phyloP scores from a whole-genome alignment of 1,140 invertebrate genomes.

The Bombus consobrinus region DNA sequence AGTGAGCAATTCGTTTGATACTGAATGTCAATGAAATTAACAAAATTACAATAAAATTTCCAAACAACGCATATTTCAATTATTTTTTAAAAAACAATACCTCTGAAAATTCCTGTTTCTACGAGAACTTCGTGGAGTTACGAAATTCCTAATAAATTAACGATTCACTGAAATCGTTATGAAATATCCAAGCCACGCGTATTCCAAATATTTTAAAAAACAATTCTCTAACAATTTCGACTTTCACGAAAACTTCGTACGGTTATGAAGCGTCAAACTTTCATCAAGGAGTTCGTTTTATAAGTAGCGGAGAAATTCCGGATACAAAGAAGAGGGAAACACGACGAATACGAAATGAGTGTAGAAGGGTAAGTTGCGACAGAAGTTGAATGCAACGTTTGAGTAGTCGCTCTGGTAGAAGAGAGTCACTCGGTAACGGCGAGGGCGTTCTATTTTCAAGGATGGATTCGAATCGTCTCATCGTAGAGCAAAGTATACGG shows the following conservation, averaged over 20 bases:
- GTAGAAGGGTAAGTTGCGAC: conserved; percentile 32
- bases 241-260: background rate
- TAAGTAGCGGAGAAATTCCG: conserved; percentile 29
- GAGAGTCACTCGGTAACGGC: background rate
- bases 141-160: background rate
- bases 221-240: background rate
- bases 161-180: background rate
- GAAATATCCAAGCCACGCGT: background rate
- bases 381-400: conserved; percentile 57
- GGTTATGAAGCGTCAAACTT: background rate
- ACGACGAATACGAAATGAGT: conserved; percentile 28
- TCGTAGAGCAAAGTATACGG: conserved; percentile 12
- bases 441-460: conserved; percentile 38
- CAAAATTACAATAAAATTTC: background rate
- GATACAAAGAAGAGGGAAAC: conserved; percentile 38
- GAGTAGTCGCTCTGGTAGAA: conserved; percentile 45
- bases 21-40: background rate
- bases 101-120: background rate
- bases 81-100: background rate
- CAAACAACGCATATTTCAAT: background rate
- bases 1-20: background rate
- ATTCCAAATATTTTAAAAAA: background rate
- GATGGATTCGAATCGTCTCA: conserved; percentile 37
- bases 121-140: background rate
- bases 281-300: background rate